These are phyloP conservation scores for Oncorhynchus keta DNA, from an alignment of 2,113 vertebrate genomes.

Conservation along the genomic window DNA sequence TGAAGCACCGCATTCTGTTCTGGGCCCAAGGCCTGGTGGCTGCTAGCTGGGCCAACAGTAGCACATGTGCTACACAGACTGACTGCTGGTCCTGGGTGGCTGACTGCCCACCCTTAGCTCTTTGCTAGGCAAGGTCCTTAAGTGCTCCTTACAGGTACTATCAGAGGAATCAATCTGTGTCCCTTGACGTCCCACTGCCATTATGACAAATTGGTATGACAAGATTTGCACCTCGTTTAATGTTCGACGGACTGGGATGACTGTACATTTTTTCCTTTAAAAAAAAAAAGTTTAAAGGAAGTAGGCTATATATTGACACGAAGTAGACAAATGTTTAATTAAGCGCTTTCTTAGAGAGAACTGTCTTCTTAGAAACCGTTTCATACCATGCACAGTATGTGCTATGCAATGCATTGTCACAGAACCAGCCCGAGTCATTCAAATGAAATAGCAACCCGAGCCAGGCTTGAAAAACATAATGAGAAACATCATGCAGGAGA, in stretches of 20 bases:
- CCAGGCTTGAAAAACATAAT: neutral
- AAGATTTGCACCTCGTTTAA: neutral
- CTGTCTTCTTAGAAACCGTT: too few relatives aligned
- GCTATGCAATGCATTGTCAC: neutral
- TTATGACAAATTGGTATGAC: neutral
- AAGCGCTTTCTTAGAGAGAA: neutral
- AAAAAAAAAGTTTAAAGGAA: neutral
- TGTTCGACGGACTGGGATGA: neutral
- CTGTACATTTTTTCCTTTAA: neutral
- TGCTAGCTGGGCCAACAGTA: conserved; percentile 53
- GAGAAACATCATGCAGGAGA: neutral
- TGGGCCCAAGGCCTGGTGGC: conserved; percentile 27
- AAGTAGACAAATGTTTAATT: too few relatives aligned
- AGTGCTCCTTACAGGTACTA: neutral
- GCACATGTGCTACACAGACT: conserved; percentile 63
- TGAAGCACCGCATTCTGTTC: conserved; percentile 45
- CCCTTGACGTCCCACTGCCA: too few relatives aligned
- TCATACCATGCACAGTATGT: too few relatives aligned
- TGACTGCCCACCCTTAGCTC: conserved; percentile 22
- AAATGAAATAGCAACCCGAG: neutral
- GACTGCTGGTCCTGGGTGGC: conserved; percentile 21
- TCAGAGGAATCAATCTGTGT: too few relatives aligned
- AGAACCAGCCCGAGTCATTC: neutral
- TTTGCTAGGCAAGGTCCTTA: neutral
- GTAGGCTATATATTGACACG: too few relatives aligned